phyloP scores from a whole-genome alignment of 2,888 invertebrate species.

The Galerucella pusilla region DNA sequence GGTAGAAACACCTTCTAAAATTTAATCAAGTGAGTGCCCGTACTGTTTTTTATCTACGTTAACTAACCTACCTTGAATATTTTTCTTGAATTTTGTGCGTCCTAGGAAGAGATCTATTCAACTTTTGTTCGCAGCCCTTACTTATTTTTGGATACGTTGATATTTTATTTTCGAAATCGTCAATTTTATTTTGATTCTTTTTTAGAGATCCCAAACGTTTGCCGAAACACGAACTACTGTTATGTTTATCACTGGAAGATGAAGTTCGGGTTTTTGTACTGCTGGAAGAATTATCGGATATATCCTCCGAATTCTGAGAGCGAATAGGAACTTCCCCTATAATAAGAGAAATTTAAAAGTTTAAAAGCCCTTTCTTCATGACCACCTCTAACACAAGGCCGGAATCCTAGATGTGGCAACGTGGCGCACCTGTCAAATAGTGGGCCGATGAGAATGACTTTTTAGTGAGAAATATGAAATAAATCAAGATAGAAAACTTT shows the following conservation, averaged over 20 bases:
- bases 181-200: slow-evolving; percentile 54
- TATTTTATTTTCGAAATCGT: slow-evolving; percentile 52
- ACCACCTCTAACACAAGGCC: too few species aligned
- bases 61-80: slow-evolving; percentile 11
- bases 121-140: slow-evolving; percentile 54
- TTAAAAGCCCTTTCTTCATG: background rate
- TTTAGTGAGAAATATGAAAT: too few species aligned
- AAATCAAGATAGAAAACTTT: too few species aligned
- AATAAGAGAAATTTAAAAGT: slow-evolving; percentile 12
- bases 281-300: slow-evolving; percentile 40
- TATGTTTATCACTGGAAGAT: slow-evolving; percentile 51
- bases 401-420: too few species aligned
- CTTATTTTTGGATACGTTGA: slow-evolving; percentile 59
- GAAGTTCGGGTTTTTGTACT: slow-evolving; percentile 49
- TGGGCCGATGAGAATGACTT: too few species aligned
- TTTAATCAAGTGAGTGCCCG: too few species aligned
- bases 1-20: too few species aligned
- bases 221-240: slow-evolving; percentile 62
- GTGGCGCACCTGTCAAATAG: too few species aligned
- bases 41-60: too few species aligned
- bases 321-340: slow-evolving; percentile 61
- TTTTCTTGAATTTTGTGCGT: slow-evolving; percentile 57
- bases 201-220: slow-evolving; percentile 61
- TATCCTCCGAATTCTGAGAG: slow-evolving; percentile 49
- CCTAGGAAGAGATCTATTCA: slow-evolving; percentile 61